Conservation (phyloP, 2,113 vertebrate species). For the Lathamus discolor region DNA sequence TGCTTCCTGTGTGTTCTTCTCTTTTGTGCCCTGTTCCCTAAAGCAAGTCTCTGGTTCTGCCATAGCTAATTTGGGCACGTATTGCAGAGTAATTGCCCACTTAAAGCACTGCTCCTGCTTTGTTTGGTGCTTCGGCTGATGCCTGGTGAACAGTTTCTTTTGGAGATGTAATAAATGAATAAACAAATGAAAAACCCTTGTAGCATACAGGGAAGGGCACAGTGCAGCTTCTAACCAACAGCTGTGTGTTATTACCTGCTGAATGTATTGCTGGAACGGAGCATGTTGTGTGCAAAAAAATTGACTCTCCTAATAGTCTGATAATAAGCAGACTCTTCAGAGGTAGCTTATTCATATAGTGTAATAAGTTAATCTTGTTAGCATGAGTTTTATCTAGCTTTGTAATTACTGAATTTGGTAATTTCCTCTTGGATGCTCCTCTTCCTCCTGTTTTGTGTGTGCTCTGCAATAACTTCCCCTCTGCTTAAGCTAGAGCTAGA, state of each 20-base stretch:
- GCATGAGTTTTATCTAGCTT: neutral
- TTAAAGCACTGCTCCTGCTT: neutral
- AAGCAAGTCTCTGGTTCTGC: neutral
- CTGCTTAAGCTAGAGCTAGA: neutral
- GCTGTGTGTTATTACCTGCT: neutral
- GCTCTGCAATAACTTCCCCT: neutral
- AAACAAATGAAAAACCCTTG: neutral
- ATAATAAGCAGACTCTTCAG: constrained; percentile 16
- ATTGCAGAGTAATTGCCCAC: fast-evolving
- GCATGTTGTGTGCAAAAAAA: neutral
- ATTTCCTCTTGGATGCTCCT: constrained; percentile 6
- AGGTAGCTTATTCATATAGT: neutral
- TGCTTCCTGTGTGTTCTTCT: neutral
- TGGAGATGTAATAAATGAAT: neutral
- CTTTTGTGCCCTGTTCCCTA: neutral
- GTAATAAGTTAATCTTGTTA: constrained; percentile 29
- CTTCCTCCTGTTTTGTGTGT: neutral
- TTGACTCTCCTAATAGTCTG: neutral
- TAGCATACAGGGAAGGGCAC: neutral
- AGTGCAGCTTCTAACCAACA: neutral
- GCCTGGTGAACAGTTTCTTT: neutral
- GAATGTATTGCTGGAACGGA: neutral
- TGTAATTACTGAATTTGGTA: neutral
- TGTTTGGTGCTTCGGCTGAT: neutral
- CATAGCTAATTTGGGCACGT: fast-evolving